phyloP scores from a whole-genome alignment of 2,113 vertebrate species.

The Paradoxurus hermaphroditus region DNA sequence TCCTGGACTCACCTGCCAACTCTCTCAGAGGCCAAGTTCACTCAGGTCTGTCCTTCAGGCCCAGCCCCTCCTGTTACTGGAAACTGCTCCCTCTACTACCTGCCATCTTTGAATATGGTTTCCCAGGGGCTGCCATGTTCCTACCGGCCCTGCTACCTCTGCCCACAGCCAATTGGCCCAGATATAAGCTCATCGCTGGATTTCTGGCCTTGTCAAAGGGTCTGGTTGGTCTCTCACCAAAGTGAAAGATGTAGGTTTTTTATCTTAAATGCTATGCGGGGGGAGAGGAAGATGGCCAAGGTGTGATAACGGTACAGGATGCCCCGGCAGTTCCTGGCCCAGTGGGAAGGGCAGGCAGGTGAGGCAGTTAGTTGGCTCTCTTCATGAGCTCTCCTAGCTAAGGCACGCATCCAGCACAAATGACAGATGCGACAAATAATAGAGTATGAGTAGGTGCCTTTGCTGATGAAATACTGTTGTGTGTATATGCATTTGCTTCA shows the following conservation, averaged over 20 bases:
- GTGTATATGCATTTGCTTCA: neutral
- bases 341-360: fast-evolving
- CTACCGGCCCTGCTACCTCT: neutral
- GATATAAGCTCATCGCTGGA: neutral
- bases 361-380: neutral
- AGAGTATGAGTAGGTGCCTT: too few relatives aligned
- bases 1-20: neutral
- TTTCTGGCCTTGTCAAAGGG: neutral
- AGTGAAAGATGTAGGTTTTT: neutral
- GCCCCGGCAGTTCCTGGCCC: neutral
- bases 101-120: neutral
- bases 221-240: neutral
- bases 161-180: neutral
- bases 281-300: neutral
- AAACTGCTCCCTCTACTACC: neutral
- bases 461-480: neutral
- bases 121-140: neutral
- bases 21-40: neutral
- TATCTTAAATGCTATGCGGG: neutral
- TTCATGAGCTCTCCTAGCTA: neutral
- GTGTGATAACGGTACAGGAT: neutral
- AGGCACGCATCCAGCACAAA: neutral
- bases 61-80: neutral
- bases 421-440: neutral
- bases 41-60: neutral